Evolutionary conservation across 2,888 invertebrate genomes (phyloP).

Genomic region (Lordiphosa fenestrarum): DNA sequence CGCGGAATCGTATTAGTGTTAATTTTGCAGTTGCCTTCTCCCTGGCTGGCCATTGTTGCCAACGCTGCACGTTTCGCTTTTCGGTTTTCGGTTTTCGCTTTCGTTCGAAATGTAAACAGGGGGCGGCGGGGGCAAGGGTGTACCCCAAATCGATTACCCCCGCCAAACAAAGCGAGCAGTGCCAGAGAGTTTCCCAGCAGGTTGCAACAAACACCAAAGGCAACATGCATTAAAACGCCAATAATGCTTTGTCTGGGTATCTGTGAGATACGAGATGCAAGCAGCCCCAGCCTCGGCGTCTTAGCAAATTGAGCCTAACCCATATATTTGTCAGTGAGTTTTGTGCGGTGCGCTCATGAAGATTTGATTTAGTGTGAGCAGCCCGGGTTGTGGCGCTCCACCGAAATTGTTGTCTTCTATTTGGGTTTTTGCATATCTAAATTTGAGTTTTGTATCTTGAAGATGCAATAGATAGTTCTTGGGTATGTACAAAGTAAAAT

Average conservation of each 20-base stretch:
- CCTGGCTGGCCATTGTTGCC: constrained; percentile 31
- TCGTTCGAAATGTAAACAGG: constrained; percentile 54
- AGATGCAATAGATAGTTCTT: constrained; percentile 42
- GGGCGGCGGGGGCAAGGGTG: constrained; percentile 16
- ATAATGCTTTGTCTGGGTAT: constrained; percentile 52
- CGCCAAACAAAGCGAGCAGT: constrained; percentile 61
- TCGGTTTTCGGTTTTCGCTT: constrained; percentile 51
- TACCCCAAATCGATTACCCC: constrained; percentile 57
- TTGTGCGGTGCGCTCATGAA: constrained; percentile 64
- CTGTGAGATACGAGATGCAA: constrained; percentile 45
- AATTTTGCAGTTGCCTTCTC: constrained; percentile 51
- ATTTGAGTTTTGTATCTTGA: constrained; percentile 49
- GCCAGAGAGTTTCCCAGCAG: constrained; percentile 57
- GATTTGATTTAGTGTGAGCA: constrained; percentile 75
- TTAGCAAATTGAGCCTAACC: constrained; percentile 74
- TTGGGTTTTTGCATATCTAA: constrained; percentile 60
- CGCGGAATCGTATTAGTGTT: constrained; percentile 55
- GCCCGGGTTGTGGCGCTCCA: constrained; percentile 25
- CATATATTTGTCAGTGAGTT: constrained; percentile 76
- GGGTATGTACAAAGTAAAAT: too few relatives aligned
- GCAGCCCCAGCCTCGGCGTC: constrained; percentile 10
- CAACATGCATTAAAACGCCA: constrained; percentile 58
- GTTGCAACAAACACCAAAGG: constrained; percentile 66
- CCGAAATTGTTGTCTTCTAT: constrained; percentile 35
- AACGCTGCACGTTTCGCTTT: constrained; percentile 60